Conservation (phyloP, 2,113 vertebrate species). For the Cygnus atratus region DNA sequence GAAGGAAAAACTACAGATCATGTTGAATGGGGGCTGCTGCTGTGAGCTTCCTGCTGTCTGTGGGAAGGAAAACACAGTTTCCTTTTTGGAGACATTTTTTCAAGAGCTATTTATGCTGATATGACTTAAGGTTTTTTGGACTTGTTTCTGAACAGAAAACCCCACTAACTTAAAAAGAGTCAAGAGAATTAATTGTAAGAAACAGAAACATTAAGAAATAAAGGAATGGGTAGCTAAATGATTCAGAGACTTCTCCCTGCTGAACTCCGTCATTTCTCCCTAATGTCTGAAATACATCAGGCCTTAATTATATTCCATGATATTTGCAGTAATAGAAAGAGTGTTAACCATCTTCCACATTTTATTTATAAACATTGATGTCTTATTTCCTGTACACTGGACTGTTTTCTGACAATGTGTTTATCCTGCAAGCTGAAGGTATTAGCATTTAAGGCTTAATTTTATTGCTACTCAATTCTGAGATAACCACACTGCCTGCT, state of each 20-base stretch:
- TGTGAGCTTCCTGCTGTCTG: background rate
- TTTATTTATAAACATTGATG: background rate
- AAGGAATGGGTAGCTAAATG: background rate
- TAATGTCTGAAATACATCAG: background rate
- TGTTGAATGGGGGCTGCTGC: fast-evolving
- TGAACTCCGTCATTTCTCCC: background rate
- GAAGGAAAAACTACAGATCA: fast-evolving
- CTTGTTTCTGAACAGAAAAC: background rate
- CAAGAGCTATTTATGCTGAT: background rate
- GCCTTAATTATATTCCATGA: background rate
- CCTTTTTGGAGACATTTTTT: background rate
- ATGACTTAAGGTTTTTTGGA: background rate
- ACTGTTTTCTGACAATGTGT: background rate
- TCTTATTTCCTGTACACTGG: background rate
- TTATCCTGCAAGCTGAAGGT: constrained; percentile 24
- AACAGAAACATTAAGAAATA: background rate
- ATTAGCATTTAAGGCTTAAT: constrained; percentile 32
- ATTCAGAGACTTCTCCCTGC: background rate
- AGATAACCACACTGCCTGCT: constrained; percentile 12
- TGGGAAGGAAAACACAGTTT: background rate
- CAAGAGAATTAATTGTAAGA: background rate
- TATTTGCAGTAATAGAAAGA: background rate
- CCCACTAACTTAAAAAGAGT: background rate
- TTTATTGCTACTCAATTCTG: constrained; percentile 7
- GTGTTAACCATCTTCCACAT: background rate